Percentiles rank a stretch among this genome's conserved stretches.
Evolutionary conservation across 2,888 invertebrate genomes (phyloP).

Genomic region (Spilosoma lubricipeda): DNA sequence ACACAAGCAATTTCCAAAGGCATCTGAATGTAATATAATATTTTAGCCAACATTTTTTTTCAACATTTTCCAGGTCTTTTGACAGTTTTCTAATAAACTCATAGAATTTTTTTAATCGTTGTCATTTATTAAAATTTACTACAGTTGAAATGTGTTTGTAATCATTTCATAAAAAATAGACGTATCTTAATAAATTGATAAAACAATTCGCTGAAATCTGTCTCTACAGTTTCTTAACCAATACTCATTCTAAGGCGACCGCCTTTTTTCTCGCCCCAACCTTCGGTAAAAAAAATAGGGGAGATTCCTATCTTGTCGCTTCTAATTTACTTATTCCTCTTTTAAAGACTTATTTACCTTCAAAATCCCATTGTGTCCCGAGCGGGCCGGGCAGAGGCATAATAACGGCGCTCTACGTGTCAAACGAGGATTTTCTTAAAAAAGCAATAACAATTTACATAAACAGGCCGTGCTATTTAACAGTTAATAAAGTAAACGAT

Average conservation of each 20-base stretch:
- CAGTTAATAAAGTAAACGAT: slow-evolving; percentile 85
- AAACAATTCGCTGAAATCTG: slow-evolving; percentile 5
- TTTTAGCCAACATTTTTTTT: too few relatives aligned
- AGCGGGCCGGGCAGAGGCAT: slow-evolving; percentile 73
- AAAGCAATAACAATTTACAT: slow-evolving; percentile 87
- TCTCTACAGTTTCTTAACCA: slow-evolving; percentile 66
- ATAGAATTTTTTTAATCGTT: neutral
- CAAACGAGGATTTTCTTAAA: slow-evolving; percentile 83
- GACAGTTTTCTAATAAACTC: neutral
- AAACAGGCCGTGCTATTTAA: slow-evolving; percentile 85
- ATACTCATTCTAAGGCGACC: slow-evolving; percentile 78
- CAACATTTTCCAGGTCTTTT: too few relatives aligned
- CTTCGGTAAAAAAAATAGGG: slow-evolving; percentile 85
- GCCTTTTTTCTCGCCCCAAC: slow-evolving; percentile 82
- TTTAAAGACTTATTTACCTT: slow-evolving; percentile 91
- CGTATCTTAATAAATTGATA: neutral
- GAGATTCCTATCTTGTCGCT: slow-evolving; percentile 92
- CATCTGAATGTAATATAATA: too few relatives aligned
- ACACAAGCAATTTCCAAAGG: too few relatives aligned
- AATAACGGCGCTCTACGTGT: slow-evolving; percentile 82
- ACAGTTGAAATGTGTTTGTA: neutral
- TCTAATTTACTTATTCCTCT: slow-evolving; percentile 93
- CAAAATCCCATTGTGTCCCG: slow-evolving; percentile 85
- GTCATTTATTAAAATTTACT: neutral
- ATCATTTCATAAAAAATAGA: neutral